Conservation (phyloP, 2,797 vertebrate species). For the Alfaro cultratus region DNA sequence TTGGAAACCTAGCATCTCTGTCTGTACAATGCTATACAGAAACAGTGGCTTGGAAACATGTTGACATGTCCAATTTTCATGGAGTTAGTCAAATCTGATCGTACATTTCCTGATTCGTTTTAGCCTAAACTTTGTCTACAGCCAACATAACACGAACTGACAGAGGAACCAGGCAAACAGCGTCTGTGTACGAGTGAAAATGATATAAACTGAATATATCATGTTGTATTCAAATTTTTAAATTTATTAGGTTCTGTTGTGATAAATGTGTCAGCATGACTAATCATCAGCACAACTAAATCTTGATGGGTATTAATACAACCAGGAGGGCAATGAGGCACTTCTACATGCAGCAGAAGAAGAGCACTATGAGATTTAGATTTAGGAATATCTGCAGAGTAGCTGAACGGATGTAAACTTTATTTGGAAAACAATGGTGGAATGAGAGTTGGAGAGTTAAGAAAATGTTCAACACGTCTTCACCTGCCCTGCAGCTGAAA, state of each 20-base stretch:
- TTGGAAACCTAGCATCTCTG: constrained; percentile 34
- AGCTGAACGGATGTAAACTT: not conserved
- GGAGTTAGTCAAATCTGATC: constrained; percentile 9
- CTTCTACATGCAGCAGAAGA: not conserved
- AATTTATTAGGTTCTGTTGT: not conserved
- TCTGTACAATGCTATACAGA: constrained; percentile 1
- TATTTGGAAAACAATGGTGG: not conserved
- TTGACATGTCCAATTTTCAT: not conserved
- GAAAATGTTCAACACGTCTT: constrained; percentile 49
- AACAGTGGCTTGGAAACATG: not conserved
- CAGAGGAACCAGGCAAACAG: not conserved
- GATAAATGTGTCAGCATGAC: not conserved
- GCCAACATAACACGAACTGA: not conserved
- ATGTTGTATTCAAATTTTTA: not conserved
- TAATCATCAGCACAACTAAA: not conserved
- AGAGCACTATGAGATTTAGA: not conserved
- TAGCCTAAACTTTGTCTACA: not conserved
- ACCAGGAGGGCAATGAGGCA: constrained; percentile 4
- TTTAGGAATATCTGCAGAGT: not conserved
- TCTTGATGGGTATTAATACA: not conserved
- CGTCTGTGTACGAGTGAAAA: not conserved
- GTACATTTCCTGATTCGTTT: constrained; percentile 39
- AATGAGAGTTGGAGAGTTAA: constrained; percentile 38
- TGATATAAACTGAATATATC: no score
- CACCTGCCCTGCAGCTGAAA: constrained; percentile 44